Base-by-base conservation (phyloP, 2,797 vertebrate species). In the Allobates femoralis region DNA sequence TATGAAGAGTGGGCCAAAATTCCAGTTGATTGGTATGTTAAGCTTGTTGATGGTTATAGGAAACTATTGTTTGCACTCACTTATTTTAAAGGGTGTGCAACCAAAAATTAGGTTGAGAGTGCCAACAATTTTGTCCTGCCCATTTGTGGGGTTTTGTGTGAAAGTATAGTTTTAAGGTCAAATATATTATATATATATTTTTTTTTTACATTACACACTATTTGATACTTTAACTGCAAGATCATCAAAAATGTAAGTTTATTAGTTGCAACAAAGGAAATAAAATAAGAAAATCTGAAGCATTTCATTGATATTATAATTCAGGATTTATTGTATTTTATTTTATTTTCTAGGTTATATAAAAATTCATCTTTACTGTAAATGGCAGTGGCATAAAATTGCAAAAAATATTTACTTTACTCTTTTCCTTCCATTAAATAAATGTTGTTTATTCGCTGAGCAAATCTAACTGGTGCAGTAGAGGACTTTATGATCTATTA, bases 401-500 rank as follows among this genome's bases (percentile, higher is more conserved):
- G 26, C 26, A 34, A 87, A 89, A 76, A 78, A 50, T 30, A 32
- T 67, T 32, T n/a, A 3, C 12, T 37, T 19, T 23, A 11, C 19
- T 23, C 10, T 16, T 46, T 5, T 12, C 46, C 28, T 46, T 46
- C 21, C 41, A 14, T 34, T 18, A 21, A n/a, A 55, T 81, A 90
- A 91, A 41, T 89, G 84, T 18, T 79, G 77, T 91, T 91, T 92
- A 87, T 78, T 2, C 88, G 89, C 55, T 67, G 80, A 88, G 67
- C 88, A 87, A 90, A 89, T 89, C 88, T 7, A 19, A 69, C 90
- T 91, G 80, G 90, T 89, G 80, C 5, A 62, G 90, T 78, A 91
- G 76, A 90, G 90, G 50, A 89, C n/a, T 82, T 92, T 83, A 87
- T 81, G 32, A 78, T 91, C 88, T 90, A 89, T 89, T 92, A 90